These are phyloP conservation scores for Cotesia congregata DNA, from an alignment of 2,888 invertebrate genomes.

Conservation along the genomic window DNA sequence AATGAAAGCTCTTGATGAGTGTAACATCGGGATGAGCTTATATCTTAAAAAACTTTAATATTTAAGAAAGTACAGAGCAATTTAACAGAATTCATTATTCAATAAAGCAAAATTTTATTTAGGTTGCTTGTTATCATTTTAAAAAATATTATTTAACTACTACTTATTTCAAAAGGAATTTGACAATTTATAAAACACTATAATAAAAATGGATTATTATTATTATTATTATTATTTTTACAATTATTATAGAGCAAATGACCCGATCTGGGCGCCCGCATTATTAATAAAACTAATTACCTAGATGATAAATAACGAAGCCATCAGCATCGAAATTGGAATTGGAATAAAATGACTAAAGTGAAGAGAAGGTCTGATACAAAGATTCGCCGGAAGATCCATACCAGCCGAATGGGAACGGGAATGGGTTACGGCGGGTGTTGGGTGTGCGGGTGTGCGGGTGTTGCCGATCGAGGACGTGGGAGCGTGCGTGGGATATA, in stretches of 20 bases:
- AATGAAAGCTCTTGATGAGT: too few relatives aligned
- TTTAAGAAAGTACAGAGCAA: too few relatives aligned
- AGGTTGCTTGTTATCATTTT: too few relatives aligned
- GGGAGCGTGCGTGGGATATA: constrained; percentile 45
- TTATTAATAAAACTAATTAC: constrained; percentile 1
- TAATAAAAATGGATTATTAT: too few relatives aligned
- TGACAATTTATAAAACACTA: too few relatives aligned
- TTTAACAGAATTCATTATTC: too few relatives aligned
- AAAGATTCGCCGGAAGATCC: constrained; percentile 6
- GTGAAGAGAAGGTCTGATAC: constrained; percentile 6
- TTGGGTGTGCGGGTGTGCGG: constrained; percentile 55
- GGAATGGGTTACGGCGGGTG: constrained; percentile 47
- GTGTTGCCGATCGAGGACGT: constrained; percentile 57
- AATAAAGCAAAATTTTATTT: too few relatives aligned
- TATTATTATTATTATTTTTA: too few relatives aligned
- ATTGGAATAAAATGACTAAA: background rate
- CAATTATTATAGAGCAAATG: background rate
- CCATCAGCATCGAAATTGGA: background rate
- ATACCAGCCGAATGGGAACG: constrained; percentile 21
- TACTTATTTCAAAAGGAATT: too few relatives aligned
- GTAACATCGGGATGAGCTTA: too few relatives aligned
- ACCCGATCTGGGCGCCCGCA: background rate
- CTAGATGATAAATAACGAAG: constrained; percentile 5
- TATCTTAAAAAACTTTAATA: too few relatives aligned
- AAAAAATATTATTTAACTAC: too few relatives aligned